Percentiles rank a stretch among this genome's conserved stretches.
Conservation (phyloP, 2,797 vertebrate species). For the Spea hammondii region DNA sequence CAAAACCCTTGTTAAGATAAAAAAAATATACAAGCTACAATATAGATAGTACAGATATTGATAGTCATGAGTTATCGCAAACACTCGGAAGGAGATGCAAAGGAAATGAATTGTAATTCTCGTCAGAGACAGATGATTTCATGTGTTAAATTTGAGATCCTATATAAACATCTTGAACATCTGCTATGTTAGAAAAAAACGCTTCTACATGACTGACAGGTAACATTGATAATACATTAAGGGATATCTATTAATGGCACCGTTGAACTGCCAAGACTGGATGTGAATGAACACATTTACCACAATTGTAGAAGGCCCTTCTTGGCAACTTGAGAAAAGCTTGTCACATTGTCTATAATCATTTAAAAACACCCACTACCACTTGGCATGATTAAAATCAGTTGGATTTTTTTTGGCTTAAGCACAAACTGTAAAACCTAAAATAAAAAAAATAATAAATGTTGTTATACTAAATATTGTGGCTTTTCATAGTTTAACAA, state of each 20-base stretch:
- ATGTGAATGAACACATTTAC: background rate
- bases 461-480: too few species aligned
- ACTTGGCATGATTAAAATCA: background rate
- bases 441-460: too few species aligned
- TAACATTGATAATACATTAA: background rate
- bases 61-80: too few species aligned
- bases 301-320: background rate
- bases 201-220: background rate
- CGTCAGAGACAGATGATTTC: too few species aligned
- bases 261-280: constrained; percentile 1
- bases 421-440: background rate
- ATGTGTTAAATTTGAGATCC: too few species aligned
- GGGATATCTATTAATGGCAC: constrained; percentile 1
- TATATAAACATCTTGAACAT: background rate
- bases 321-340: constrained; percentile 7
- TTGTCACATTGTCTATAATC: background rate
- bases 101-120: too few species aligned
- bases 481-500: too few species aligned
- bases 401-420: background rate
- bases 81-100: too few species aligned
- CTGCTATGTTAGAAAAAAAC: background rate
- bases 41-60: too few species aligned
- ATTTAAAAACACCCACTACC: background rate
- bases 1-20: too few species aligned
- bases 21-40: too few species aligned